phyloP scores from a whole-genome alignment of 30 jellyfish, hydroid and myxozoan genomes.

The Hydra vulgaris region DNA sequence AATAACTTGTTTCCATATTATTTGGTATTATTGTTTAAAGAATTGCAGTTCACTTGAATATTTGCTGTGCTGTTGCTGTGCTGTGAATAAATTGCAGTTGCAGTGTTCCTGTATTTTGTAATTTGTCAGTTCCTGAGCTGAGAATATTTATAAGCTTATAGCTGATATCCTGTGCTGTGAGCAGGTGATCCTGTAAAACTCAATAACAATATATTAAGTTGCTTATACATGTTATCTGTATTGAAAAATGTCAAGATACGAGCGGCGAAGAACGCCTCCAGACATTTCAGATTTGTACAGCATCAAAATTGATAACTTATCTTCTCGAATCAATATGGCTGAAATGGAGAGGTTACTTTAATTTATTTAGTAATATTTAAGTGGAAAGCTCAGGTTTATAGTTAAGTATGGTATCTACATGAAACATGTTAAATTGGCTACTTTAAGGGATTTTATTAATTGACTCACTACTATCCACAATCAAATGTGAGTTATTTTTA shows the following conservation, averaged over 20 bases:
- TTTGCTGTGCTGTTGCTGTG: background rate
- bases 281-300: slow-evolving; percentile 17
- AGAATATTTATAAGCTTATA: background rate
- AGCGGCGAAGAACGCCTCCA: slow-evolving; percentile 24
- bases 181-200: background rate
- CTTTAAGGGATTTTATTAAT: background rate
- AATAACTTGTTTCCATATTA: background rate
- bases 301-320: slow-evolving; percentile 25
- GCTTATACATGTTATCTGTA: background rate
- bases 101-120: slow-evolving; percentile 6
- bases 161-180: background rate
- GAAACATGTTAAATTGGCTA: background rate
- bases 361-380: background rate
- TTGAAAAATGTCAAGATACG: background rate
- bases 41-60: background rate
- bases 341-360: slow-evolving; percentile 22
- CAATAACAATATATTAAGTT: background rate
- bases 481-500: background rate
- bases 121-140: background rate
- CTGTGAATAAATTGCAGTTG: slow-evolving; percentile 6
- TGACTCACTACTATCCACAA: no score
- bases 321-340: slow-evolving; percentile 21
- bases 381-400: background rate
- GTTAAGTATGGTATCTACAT: background rate
- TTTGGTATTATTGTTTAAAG: background rate